These are phyloP conservation scores for Hemiscyllium ocellatum DNA, from an alignment of 2,113 vertebrate genomes.

Conservation along the genomic window DNA sequence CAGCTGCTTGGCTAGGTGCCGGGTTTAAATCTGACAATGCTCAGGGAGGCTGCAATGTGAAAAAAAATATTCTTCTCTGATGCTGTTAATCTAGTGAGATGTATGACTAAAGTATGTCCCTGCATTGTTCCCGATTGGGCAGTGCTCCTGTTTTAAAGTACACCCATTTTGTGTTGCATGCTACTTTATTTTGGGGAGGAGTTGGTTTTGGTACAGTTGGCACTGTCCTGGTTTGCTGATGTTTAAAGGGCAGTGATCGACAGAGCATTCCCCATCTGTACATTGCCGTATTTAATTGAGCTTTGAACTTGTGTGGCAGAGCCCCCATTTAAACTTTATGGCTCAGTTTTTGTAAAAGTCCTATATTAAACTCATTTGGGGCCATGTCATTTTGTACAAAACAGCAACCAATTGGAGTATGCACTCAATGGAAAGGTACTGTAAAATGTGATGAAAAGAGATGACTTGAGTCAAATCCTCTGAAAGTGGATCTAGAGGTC, in stretches of 20 bases:
- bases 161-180: background rate
- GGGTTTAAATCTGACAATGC: background rate
- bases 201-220: background rate
- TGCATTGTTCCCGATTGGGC: background rate
- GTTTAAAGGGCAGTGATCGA: too few relatives aligned
- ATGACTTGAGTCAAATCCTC: background rate
- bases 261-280: background rate
- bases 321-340: background rate
- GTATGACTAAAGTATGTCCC: background rate
- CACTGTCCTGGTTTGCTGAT: background rate
- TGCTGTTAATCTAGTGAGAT: background rate
- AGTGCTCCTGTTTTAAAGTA: background rate
- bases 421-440: background rate
- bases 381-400: background rate
- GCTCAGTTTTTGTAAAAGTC: background rate
- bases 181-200: background rate
- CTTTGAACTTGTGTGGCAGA: background rate
- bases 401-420: background rate
- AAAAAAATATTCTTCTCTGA: background rate
- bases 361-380: background rate
- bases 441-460: background rate
- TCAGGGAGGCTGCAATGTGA: background rate
- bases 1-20: background rate
- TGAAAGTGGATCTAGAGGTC: background rate
- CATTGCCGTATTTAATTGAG: background rate